Conservation (phyloP, 2,797 vertebrate species). For the Tinamus major region DNA sequence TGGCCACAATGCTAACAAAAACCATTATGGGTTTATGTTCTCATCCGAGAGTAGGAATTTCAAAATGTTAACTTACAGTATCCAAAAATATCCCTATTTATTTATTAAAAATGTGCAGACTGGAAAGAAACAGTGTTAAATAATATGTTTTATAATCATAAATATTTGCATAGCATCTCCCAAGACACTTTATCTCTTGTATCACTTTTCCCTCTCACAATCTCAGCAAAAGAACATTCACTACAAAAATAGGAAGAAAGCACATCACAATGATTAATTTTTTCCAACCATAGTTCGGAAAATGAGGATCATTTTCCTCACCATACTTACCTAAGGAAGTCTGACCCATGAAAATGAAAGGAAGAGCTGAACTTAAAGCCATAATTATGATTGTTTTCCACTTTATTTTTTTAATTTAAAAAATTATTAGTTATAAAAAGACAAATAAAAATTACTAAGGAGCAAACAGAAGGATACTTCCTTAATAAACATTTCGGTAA, state of each 20-base stretch:
- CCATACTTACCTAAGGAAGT: not conserved
- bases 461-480: not conserved
- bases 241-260: conserved; percentile 1
- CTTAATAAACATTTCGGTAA: not conserved
- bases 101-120: not conserved
- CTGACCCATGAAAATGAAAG: not conserved
- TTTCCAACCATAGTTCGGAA: not conserved
- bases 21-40: not conserved
- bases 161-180: not conserved
- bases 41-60: not conserved
- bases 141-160: not conserved
- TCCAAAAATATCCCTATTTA: not conserved
- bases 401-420: not conserved
- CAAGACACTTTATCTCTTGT: not conserved
- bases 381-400: not conserved
- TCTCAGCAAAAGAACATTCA: not conserved
- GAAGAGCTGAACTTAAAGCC: not conserved
- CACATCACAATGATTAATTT: not conserved
- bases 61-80: not conserved
- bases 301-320: not conserved
- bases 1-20: not conserved
- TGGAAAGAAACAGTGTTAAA: conserved; percentile 16
- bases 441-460: not conserved
- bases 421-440: not conserved
- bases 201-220: not conserved